Base-by-base conservation (phyloP, 2,888 invertebrate species). In the Pediacus dermestoides region DNA sequence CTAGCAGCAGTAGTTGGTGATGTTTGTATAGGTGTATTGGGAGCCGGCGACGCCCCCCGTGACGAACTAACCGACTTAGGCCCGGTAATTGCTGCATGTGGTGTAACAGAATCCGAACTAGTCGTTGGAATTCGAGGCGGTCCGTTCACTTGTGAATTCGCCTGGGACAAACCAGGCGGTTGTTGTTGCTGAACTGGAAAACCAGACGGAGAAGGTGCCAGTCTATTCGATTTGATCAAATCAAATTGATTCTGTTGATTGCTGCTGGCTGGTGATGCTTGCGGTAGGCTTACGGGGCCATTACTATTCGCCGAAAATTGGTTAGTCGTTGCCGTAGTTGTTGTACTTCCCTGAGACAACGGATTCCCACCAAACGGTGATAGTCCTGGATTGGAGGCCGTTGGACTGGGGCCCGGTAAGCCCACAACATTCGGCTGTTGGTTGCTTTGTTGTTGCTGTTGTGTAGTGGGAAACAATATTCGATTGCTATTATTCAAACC, bases 371-470 rank as follows among this genome's bases (percentile, higher is more conserved):
- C 80, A 64, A 85, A 88, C 10, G 88, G 86, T 22, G 86, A 86
- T 58, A 86, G 74, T 44, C 83, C 83, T 2, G 68, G 66, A 51
- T 67, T 67, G 30, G 74, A 74, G 51, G 80, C 77, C 35, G 82
- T 85, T 3, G 88, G 87, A 67, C 85, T 86, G 3, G 86, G 88
- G 3, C 85, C 87, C 0, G 87, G 82, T 22, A 84, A 79, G 2
- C 85, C 83, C 6, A 86, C 86, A 23, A 84, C 75, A 55, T 78
- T 79, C 32, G 74, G 73, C 52, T 78, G 78, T 73, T 43, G 72
- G 50, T 66, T 70, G 69, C 44, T 65, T 48, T 65, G 67, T 35
- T 67, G 67, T 37, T 33, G 12, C 35, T 31, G 34, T 11, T 16
- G 22, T 25, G 71, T 53, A 58, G 72, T 42, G 55, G 66, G 60